Conservation (phyloP, 23 tunicate species). For the Oikopleura albicans region DNA sequence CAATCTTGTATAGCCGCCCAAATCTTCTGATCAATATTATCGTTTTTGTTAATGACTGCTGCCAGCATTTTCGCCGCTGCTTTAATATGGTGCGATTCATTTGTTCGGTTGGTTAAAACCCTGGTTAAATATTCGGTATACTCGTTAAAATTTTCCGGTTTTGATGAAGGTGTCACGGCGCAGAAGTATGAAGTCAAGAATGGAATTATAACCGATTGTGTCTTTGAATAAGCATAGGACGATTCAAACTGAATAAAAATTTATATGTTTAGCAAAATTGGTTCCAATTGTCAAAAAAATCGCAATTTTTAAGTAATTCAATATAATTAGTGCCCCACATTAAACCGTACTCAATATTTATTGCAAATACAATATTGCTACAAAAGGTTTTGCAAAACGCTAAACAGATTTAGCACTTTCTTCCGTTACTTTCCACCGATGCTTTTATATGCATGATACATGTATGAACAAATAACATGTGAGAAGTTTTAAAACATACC, state of each 20-base stretch:
- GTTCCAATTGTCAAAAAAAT: no score
- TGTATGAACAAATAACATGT: no score
- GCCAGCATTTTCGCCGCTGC: background rate
- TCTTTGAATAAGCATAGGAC: background rate
- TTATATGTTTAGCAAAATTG: no score
- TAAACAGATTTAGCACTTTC: no score
- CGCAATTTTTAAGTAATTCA: no score
- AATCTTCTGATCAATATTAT: background rate
- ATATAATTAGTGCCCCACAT: no score
- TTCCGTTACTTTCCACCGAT: no score
- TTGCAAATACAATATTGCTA: no score
- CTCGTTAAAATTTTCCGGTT: background rate
- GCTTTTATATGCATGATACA: no score
- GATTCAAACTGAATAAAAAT: background rate
- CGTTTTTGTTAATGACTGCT: background rate
- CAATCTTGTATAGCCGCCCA: background rate
- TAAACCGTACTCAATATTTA: no score
- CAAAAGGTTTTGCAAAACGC: no score
- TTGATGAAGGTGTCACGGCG: background rate
- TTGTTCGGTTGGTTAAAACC: background rate
- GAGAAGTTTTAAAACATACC: no score
- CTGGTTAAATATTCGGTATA: background rate
- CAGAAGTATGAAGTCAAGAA: background rate
- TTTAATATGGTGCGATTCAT: background rate
- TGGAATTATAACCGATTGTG: background rate